Evolutionary conservation across 2,888 invertebrate species (phyloP), one percentile per base, ranked within the genome.

Genomic region (Odontocerum albicorne): DNA sequence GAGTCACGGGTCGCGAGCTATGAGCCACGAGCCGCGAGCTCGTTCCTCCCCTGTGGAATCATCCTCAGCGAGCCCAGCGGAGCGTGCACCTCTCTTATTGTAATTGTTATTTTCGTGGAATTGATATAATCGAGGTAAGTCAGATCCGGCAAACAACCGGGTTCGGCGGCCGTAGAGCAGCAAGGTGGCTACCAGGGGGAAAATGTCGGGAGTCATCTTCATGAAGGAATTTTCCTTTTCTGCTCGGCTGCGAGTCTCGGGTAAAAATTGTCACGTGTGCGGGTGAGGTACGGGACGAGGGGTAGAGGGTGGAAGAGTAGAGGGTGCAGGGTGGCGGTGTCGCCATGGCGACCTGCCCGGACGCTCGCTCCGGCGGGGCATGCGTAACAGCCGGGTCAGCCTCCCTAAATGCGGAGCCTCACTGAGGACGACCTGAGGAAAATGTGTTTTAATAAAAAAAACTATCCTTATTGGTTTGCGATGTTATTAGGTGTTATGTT

Each of bases 261-360:
- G 20, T 16, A 40, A 21, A 21, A 40, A 40, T 40, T 40, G 40
- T 40, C 40, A 40, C 40, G 40, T 40, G 40, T 40, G 40, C 19
- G 19, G 40, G 13, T 21, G n/a, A n/a, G n/a, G n/a, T n/a, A 40
- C 10, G 21, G 40, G 40, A 19, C n/a, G n/a, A n/a, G n/a, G n/a
- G n/a, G n/a, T 32, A 19, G 16, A 7, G 12, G 16, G 45, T 17
- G 42, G 4, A 3, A 10, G 42, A 8, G 42, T 15, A n/a, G n/a
- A n/a, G 27, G 42, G 21, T 4, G 45, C 8, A 6, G 20, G 10
- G 17, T 27, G 31, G 46, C 47, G 31, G n/a, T n/a, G 57, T 57
- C 31, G 39, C 53, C 57, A 45, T 57, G 53, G 49, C 38, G 38
- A 57, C 57, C 17, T 40, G 49, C 53, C 54, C 54, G 54, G 54